Conservation (phyloP, 2,888 invertebrate genomes). For the Drosophila robusta region DNA sequence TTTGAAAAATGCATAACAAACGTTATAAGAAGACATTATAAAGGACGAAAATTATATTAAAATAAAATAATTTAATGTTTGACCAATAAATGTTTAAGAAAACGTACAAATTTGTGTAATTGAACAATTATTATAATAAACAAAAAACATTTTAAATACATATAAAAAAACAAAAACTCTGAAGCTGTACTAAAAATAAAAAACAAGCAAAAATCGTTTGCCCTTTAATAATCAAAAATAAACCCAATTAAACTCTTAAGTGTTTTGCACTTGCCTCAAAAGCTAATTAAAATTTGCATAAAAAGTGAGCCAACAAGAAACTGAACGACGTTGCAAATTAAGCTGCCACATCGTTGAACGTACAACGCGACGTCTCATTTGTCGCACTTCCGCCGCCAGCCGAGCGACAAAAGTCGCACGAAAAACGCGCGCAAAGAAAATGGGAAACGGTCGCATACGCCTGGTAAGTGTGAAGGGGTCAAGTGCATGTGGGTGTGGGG, state of each 20-base stretch:
- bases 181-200: background rate
- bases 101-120: background rate
- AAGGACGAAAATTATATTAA: slow-evolving; percentile 1
- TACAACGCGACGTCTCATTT: slow-evolving; percentile 54
- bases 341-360: slow-evolving; percentile 28
- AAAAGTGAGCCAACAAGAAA: slow-evolving; percentile 4
- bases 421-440: slow-evolving; percentile 33
- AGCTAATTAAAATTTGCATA: slow-evolving; percentile 25
- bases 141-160: background rate
- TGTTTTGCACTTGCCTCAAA: slow-evolving; percentile 14
- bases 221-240: background rate
- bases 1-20: slow-evolving; percentile 27
- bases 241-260: slow-evolving; percentile 1
- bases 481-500: background rate
- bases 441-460: slow-evolving; percentile 25
- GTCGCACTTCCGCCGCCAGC: slow-evolving; percentile 55
- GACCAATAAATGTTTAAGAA: background rate
- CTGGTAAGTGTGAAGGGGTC: slow-evolving; percentile 42
- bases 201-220: background rate
- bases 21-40: slow-evolving; percentile 6
- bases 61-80: slow-evolving; percentile 4
- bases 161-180: background rate
- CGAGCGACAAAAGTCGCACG: slow-evolving; percentile 45
- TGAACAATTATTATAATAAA: background rate
- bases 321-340: slow-evolving; percentile 25